These are phyloP conservation scores for Steromphala cineraria DNA, from an alignment of 2,888 invertebrate species.

Conservation along the genomic window DNA sequence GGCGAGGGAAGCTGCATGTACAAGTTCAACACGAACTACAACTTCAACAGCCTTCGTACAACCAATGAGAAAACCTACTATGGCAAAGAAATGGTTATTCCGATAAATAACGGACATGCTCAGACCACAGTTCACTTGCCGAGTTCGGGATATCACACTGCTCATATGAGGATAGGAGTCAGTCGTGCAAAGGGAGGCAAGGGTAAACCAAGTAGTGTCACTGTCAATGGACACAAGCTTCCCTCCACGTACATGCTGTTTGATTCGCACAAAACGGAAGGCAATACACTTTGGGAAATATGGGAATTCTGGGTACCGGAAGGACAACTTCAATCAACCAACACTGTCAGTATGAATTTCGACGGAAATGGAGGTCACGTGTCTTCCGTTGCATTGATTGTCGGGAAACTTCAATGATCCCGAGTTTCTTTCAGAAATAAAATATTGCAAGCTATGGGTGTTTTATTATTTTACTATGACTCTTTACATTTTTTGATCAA, in stretches of 20 bases:
- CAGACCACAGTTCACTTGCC: neutral
- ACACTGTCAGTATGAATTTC: neutral
- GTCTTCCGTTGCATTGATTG: neutral
- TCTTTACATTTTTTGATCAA: too few species aligned
- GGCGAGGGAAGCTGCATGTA: neutral
- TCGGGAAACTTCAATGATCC: neutral
- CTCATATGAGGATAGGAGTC: neutral
- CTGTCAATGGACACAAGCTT: neutral
- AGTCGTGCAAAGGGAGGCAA: neutral
- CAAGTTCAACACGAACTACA: neutral
- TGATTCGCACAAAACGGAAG: neutral
- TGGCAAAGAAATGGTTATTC: neutral
- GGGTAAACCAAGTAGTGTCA: neutral
- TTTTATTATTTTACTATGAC: too few species aligned
- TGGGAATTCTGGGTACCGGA: neutral
- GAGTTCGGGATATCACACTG: neutral
- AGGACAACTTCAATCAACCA: neutral
- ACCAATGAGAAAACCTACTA: neutral
- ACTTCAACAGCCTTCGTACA: neutral
- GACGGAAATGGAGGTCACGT: neutral
- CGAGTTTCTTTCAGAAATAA: too few species aligned
- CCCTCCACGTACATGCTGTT: neutral
- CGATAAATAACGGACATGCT: neutral
- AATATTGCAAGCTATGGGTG: too few species aligned
- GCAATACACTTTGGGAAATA: neutral